Evolutionary conservation across 2,797 vertebrate species (phyloP).

Genomic region (Mus caroli): DNA sequence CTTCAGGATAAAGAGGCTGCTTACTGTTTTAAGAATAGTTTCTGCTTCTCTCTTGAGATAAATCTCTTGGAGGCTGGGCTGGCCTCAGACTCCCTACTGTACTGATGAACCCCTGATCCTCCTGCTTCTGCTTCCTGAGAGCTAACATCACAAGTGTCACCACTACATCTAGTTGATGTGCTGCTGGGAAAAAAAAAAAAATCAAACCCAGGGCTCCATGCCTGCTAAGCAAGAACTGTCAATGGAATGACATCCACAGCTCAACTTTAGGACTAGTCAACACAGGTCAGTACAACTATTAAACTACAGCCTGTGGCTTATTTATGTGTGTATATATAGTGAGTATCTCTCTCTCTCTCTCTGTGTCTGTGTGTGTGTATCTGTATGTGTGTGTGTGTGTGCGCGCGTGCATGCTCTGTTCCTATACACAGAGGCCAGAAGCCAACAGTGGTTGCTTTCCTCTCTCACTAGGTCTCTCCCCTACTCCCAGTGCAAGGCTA

Average conservation of each 20-base stretch:
- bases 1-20: neutral
- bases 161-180: neutral
- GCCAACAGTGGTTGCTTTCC: neutral
- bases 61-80: neutral
- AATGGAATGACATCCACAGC: neutral
- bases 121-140: neutral
- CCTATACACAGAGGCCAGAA: neutral
- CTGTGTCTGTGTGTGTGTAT: neutral
- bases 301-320: neutral
- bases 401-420: too few relatives aligned
- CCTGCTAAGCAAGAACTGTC: neutral
- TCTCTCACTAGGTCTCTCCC: neutral
- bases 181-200: neutral
- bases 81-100: neutral
- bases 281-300: constrained; percentile 11
- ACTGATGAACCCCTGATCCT: neutral
- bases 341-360: too few relatives aligned
- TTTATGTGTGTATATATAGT: neutral
- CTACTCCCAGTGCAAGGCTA: neutral
- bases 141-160: neutral
- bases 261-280: constrained; percentile 48
- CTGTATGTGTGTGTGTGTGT: too few relatives aligned
- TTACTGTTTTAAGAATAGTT: neutral
- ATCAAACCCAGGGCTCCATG: neutral
- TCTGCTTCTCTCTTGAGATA: neutral